Evolutionary conservation across 2,797 vertebrate species (phyloP), one percentile per base, ranked within the genome.

Genomic region (Pelochelys cantorii): DNA sequence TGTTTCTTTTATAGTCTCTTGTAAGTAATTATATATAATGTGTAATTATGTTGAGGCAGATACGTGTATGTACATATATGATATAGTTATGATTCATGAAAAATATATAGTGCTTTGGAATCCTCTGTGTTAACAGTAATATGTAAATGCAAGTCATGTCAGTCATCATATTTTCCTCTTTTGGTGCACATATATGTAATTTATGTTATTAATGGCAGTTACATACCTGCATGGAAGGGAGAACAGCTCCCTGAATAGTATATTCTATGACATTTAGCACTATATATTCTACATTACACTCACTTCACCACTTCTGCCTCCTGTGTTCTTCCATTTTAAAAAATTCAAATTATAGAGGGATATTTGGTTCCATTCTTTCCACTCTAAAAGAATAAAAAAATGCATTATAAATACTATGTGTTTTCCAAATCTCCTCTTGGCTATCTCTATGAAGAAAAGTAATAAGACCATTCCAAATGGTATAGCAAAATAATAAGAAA

Each of bases 341-440:
- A 60, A 81, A 78, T 93, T 90, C 52, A 90, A 91, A 95, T 94
- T 92, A 37, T 55, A 77, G 34, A 83, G 90, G 68, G 90, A 56
- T 92, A 91, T 96, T 96, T 96, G 53, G 53, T 93, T 94, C 42
- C 89, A 84, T 80, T 93, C 87, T 86, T 94, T 82, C 78, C 85
- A 85, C 81, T 94, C 88, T 80, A 77, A 95, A 89, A 56, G 85
- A 84, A 94, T 56, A 81, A 93, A 96, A 89, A 95, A 81, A 59
- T 82, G 53, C 27, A 34, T 90, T 75, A 56, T 92, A 82, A 92
- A 87, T n/a, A 56, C 54, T 25, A 34, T 79, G 75, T 34, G 86
- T 95, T 93, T 94, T 92, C 55, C 48, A 85, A 53, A 89, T 91
- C n/a, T 93, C 84, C 42, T 84, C 62, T 85, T 90, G 84, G 57